A percentile compares a stretch with the other conserved stretches of the same genome.
Evolutionary conservation across 1,140 invertebrate species (phyloP).

Genomic region (Forficula auricularia): DNA sequence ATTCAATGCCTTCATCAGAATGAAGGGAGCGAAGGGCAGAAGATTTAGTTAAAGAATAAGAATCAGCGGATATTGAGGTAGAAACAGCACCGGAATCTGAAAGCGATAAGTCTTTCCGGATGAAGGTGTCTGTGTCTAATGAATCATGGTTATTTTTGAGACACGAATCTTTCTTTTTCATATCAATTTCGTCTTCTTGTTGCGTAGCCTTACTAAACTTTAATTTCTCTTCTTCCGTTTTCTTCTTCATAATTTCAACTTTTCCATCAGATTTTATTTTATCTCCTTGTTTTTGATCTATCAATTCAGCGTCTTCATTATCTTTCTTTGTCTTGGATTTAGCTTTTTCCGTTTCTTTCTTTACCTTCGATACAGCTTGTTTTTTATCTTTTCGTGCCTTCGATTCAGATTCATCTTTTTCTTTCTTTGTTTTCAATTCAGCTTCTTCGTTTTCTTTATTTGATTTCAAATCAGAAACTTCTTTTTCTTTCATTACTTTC

Average conservation of each 20-base stretch:
- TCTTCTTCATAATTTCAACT: conserved; percentile 21
- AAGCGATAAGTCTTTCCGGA: not conserved
- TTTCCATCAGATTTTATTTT: no score
- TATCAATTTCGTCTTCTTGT: conserved; percentile 12
- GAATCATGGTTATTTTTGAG: conserved; percentile 2
- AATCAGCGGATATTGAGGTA: no score
- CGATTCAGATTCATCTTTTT: conserved; percentile 15
- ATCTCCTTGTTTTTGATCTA: no score
- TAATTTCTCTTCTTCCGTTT: conserved; percentile 20
- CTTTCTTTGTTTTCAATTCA: conserved; percentile 11
- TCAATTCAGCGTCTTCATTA: conserved; percentile 12
- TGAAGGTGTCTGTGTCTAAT: no score
- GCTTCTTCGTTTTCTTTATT: conserved; percentile 10
- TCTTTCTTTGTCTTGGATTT: conserved; percentile 11
- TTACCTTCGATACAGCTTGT: conserved; percentile 20
- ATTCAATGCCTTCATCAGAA: no score
- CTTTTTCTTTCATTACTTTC: conserved; percentile 8
- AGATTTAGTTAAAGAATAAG: no score
- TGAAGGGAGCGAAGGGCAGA: no score
- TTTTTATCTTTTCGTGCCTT: conserved; percentile 8
- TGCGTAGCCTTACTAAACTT: conserved; percentile 19
- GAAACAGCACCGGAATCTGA: no score
- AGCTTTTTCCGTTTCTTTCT: conserved; percentile 13
- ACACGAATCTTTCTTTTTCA: not conserved
- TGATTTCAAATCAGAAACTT: conserved; percentile 11